Percentiles rank a stretch among this genome's conserved stretches.
These are phyloP conservation scores for Xiphophorus birchmanni DNA, from an alignment of 2,797 vertebrate species.

Conservation along the genomic window DNA sequence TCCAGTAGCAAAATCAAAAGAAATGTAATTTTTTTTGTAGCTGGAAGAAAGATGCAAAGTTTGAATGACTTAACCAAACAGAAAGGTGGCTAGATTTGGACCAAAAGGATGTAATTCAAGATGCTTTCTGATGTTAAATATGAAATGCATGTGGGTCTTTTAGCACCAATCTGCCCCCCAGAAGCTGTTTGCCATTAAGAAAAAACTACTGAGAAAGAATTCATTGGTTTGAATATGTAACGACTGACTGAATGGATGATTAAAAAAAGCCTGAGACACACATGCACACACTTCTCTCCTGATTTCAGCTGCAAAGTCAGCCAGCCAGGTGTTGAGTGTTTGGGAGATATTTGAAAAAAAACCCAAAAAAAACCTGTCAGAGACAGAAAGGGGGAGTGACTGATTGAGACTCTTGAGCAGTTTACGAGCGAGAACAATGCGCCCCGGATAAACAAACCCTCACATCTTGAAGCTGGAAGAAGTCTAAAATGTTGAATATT, in stretches of 20 bases:
- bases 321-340: constrained; percentile 80
- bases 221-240: constrained; percentile 67
- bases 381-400: constrained; percentile 55
- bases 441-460: constrained; percentile 78
- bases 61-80: background rate
- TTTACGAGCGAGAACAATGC: constrained; percentile 74
- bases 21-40: background rate
- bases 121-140: background rate
- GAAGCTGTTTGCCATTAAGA: constrained; percentile 38
- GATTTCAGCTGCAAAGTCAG: constrained; percentile 74
- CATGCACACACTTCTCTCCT: constrained; percentile 66
- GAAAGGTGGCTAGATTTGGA: background rate
- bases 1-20: background rate
- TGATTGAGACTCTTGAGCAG: constrained; percentile 73
- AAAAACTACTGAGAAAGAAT: constrained; percentile 55
- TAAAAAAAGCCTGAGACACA: constrained; percentile 61
- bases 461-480: constrained; percentile 76
- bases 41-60: background rate
- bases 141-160: background rate
- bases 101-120: background rate
- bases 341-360: constrained; percentile 67
- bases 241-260: constrained; percentile 69
- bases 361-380: constrained; percentile 53
- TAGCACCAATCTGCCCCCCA: constrained; percentile 32
- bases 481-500: constrained; percentile 67